Conservation (phyloP, 2,113 vertebrate species). For the Coryphaenoides rupestris region DNA sequence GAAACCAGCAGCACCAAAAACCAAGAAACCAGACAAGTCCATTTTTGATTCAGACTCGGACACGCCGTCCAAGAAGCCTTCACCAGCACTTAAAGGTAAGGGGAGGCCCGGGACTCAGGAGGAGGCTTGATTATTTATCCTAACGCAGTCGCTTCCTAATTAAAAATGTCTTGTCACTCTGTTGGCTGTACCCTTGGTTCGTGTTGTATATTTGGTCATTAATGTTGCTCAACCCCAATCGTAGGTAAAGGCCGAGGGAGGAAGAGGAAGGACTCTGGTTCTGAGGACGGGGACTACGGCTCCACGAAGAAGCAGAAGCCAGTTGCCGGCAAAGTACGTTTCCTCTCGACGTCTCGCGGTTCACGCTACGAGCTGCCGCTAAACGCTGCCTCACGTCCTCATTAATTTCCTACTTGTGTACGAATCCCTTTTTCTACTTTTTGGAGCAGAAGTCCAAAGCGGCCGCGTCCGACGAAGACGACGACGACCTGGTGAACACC, state of each 20-base stretch:
- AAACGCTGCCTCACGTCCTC: too few relatives aligned
- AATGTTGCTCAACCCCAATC: slow-evolving; percentile 15
- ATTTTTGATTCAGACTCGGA: slow-evolving; percentile 95
- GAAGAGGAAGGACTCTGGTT: slow-evolving; percentile 92
- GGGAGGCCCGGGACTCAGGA: too few relatives aligned
- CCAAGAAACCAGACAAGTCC: slow-evolving; percentile 87
- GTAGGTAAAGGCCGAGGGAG: slow-evolving; percentile 89
- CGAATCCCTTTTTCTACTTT: too few relatives aligned
- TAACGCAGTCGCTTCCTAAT: too few relatives aligned
- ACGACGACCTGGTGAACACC: slow-evolving; percentile 35
- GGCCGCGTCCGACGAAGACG: slow-evolving; percentile 68
- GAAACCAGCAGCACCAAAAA: slow-evolving; percentile 80
- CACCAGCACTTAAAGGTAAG: slow-evolving; percentile 80
- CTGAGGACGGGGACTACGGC: slow-evolving; percentile 90
- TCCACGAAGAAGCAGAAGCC: slow-evolving; percentile 83
- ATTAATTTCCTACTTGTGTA: too few relatives aligned
- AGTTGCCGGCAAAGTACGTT: slow-evolving; percentile 75
- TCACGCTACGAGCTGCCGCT: too few relatives aligned
- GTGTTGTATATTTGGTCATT: too few relatives aligned
- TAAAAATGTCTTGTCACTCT: too few relatives aligned
- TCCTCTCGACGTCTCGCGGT: not conserved
- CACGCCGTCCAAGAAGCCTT: slow-evolving; percentile 80
- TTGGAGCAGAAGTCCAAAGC: slow-evolving; percentile 1
- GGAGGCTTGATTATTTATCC: too few relatives aligned
- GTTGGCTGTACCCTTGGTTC: too few relatives aligned